Percentiles rank a stretch among this genome's conserved stretches.
Evolutionary conservation across 2,888 invertebrate genomes (phyloP).

Genomic region (Keiferia lycopersicella): DNA sequence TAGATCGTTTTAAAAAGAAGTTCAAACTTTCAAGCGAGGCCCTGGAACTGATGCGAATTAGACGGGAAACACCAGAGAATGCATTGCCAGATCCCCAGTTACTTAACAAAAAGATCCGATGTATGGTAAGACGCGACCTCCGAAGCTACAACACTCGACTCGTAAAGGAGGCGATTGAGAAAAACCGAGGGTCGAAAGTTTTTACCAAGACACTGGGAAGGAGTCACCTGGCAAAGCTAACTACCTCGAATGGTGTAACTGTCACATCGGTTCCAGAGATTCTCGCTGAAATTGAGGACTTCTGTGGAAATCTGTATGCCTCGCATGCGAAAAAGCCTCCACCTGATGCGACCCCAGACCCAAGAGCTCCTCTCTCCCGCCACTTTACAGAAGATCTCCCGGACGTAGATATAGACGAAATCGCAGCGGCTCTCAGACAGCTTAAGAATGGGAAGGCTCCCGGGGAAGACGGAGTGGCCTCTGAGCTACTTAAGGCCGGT

Average conservation of each 20-base stretch:
- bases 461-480: background rate
- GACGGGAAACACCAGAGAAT: too few relatives aligned
- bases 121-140: too few relatives aligned
- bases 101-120: too few relatives aligned
- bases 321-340: background rate
- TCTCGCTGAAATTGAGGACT: background rate
- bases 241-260: background rate
- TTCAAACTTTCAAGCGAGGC: background rate
- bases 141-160: background rate
- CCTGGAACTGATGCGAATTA: too few relatives aligned
- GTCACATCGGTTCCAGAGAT: background rate
- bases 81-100: too few relatives aligned
- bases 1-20: too few relatives aligned
- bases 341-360: background rate
- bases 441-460: background rate
- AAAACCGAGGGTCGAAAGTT: constrained; percentile 5
- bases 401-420: too few relatives aligned
- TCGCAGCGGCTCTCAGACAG: too few relatives aligned
- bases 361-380: background rate
- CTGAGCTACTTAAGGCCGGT: too few relatives aligned
- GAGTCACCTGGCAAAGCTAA: constrained; percentile 1
- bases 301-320: background rate
- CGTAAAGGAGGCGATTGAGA: background rate
- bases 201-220: background rate
- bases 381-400: too few relatives aligned